Evolutionary conservation across 2,113 vertebrate genomes (phyloP).

Genomic region (Manacus vitellinus): DNA sequence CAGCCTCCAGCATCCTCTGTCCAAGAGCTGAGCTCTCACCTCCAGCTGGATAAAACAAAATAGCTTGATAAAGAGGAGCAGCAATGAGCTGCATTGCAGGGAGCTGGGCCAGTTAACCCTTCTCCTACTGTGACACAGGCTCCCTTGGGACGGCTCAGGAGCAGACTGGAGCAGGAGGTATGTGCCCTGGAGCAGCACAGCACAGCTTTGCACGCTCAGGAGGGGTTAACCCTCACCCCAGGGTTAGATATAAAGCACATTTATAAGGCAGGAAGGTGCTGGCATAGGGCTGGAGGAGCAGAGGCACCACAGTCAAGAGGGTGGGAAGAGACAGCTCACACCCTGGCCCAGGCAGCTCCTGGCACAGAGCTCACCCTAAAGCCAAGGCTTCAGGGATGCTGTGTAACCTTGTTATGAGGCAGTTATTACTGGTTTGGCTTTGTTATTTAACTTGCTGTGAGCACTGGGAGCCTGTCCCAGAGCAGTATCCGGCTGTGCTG

Average conservation of each 20-base stretch:
- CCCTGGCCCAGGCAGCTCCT: rapidly evolving
- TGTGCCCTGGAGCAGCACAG: not conserved
- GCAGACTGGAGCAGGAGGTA: not conserved
- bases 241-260: not conserved
- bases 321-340: not conserved
- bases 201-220: not conserved
- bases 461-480: not conserved
- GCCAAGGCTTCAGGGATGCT: not conserved
- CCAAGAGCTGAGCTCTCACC: not conserved
- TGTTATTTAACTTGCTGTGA: not conserved
- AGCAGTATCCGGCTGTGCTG: not conserved
- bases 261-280: not conserved
- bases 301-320: not conserved
- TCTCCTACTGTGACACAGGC: not conserved
- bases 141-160: not conserved
- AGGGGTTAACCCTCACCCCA: not conserved
- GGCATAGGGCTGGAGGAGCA: not conserved
- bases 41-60: not conserved
- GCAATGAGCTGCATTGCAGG: not conserved
- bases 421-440: conserved; percentile 17
- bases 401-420: not conserved
- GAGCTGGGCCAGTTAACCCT: not conserved
- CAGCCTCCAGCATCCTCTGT: not conserved
- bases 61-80: not conserved
- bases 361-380: not conserved